A percentile compares a stretch with the other conserved stretches of the same genome.
phyloP scores from a whole-genome alignment of 2,888 invertebrate species.

The Ctenicera cuprea region DNA sequence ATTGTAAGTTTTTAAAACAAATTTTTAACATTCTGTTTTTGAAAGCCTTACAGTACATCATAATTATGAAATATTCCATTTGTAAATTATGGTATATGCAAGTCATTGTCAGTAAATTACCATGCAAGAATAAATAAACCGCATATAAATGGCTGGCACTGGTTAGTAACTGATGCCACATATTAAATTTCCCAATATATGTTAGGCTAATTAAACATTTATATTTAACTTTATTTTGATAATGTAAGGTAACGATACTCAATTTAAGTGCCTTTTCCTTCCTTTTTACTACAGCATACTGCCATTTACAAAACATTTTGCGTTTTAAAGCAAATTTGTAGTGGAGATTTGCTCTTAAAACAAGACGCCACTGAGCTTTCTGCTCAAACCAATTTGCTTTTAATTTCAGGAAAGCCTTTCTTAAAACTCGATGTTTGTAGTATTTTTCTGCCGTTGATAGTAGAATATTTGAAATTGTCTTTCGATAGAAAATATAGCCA shows the following conservation, averaged over 20 bases:
- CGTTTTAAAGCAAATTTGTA: conserved; percentile 59
- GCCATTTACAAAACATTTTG: conserved; percentile 59
- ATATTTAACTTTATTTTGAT: conserved; percentile 56
- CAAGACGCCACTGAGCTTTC: conserved; percentile 62
- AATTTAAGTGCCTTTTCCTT: conserved; percentile 56
- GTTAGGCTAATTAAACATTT: conserved; percentile 48
- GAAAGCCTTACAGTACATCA: not conserved
- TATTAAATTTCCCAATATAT: conserved; percentile 11
- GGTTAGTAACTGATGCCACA: not conserved
- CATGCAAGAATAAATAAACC: conserved; percentile 27
- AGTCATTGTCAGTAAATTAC: not conserved
- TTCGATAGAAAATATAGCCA: conserved; percentile 62
- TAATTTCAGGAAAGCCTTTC: conserved; percentile 58
- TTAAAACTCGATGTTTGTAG: conserved; percentile 53
- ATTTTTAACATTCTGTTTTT: conserved; percentile 30
- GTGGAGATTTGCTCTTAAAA: conserved; percentile 63
- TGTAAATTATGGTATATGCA: not conserved
- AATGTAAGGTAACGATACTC: conserved; percentile 58
- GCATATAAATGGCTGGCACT: not conserved
- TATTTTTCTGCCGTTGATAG: conserved; percentile 59
- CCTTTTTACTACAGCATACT: conserved; percentile 51
- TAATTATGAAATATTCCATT: not conserved
- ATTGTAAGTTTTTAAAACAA: conserved; percentile 58
- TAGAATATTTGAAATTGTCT: conserved; percentile 61
- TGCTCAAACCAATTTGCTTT: conserved; percentile 60